These are phyloP conservation scores for Threskiornis aethiopicus DNA, from an alignment of 2,797 vertebrate genomes.

Conservation along the genomic window DNA sequence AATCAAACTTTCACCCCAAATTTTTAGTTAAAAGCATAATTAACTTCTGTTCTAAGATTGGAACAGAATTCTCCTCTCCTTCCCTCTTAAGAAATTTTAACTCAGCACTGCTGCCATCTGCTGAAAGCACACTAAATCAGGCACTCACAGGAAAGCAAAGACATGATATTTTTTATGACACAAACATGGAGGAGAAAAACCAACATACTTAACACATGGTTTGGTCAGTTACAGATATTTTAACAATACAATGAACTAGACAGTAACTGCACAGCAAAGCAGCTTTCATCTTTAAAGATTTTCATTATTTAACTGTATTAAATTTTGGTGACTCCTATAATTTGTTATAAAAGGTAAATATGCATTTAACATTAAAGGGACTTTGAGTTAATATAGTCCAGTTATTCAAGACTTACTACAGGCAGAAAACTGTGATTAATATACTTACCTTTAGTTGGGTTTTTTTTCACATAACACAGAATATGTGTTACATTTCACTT, in stretches of 20 bases:
- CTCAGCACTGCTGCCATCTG: constrained; percentile 65
- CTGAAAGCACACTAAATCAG: not conserved
- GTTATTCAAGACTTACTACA: not conserved
- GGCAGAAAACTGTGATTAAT: not conserved
- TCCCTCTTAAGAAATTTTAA: not conserved
- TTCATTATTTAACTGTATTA: not conserved
- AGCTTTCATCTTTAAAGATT: not conserved
- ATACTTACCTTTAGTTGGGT: not conserved
- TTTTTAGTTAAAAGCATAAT: not conserved
- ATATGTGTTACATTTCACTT: not conserved
- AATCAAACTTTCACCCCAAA: not conserved
- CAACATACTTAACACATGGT: not conserved
- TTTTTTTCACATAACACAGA: not conserved
- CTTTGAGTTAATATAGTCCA: not conserved
- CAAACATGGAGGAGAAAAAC: not conserved
- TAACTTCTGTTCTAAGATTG: not conserved
- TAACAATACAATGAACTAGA: not conserved
- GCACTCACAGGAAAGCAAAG: not conserved
- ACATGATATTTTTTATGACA: not conserved
- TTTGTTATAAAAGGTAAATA: not conserved
- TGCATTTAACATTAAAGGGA: not conserved
- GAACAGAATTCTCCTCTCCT: not conserved
- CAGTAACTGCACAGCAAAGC: not conserved
- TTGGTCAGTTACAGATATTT: fast-evolving
- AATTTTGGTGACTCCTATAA: not conserved